A percentile compares a stretch with the other conserved stretches of the same genome.
phyloP scores from a whole-genome alignment of 2,797 vertebrate genomes.

The Eulemur albifrons region DNA sequence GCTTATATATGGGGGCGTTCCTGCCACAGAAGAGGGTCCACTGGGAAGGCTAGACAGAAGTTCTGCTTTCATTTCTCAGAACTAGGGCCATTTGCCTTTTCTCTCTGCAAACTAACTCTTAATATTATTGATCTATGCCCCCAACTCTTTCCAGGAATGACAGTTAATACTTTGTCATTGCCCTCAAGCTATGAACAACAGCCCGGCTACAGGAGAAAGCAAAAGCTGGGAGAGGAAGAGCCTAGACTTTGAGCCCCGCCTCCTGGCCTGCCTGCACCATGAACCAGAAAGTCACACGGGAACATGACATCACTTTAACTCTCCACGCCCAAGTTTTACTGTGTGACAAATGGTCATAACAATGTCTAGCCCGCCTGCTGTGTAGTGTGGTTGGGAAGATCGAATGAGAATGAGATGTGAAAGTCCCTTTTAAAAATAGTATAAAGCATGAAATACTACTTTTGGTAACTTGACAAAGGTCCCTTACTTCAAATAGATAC shows the following conservation, averaged over 20 bases:
- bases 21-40: neutral
- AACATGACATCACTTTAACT: fast-evolving
- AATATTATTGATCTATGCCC: fast-evolving
- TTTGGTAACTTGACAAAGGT: conserved; percentile 19
- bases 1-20: no score
- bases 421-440: neutral
- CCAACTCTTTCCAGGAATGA: neutral
- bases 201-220: neutral
- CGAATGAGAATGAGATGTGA: neutral
- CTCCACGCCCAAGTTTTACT: fast-evolving
- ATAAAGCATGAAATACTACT: conserved; percentile 15
- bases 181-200: neutral
- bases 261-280: neutral
- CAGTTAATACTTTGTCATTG: neutral
- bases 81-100: neutral
- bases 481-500: neutral
- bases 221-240: no score
- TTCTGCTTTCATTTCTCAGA: neutral
- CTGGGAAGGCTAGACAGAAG: neutral
- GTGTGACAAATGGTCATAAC: neutral
- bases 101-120: neutral
- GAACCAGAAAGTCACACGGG: neutral
- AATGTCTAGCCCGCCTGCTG: neutral
- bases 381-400: neutral
- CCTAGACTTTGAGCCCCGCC: neutral